Conservation (phyloP, 1,140 invertebrate species). For the Drepana arcuata region DNA sequence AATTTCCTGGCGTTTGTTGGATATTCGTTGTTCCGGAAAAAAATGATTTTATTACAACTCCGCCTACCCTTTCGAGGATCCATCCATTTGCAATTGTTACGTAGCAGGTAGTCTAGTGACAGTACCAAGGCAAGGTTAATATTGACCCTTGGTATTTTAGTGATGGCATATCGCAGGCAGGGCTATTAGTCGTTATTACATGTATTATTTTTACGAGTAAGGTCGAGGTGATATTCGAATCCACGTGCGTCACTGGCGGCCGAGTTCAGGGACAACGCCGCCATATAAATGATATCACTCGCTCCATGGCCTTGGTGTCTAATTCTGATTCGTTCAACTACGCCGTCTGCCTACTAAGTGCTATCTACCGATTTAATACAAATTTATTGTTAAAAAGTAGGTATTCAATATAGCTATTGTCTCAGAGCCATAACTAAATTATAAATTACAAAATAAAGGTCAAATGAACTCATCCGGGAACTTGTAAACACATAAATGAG, state of each 20-base stretch:
- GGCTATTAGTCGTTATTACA: constrained; percentile 22
- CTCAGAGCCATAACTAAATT: constrained; percentile 1
- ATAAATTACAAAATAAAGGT: neutral
- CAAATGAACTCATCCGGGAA: neutral
- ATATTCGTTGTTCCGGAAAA: no score
- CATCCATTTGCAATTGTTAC: no score
- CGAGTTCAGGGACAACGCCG: constrained; percentile 58
- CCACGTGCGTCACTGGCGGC: constrained; percentile 53
- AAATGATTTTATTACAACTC: no score
- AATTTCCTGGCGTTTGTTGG: no score
- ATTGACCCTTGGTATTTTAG: neutral
- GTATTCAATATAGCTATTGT: neutral
- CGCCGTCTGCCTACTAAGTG: constrained; percentile 54
- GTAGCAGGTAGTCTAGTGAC: no score
- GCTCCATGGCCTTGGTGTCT: constrained; percentile 51
- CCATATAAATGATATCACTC: constrained; percentile 63
- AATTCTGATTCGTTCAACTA: constrained; percentile 59
- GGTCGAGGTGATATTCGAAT: constrained; percentile 40
- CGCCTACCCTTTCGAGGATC: no score
- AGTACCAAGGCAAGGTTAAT: no score
- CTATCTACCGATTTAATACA: constrained; percentile 15
- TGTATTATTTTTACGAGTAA: constrained; percentile 36
- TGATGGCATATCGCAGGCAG: constrained; percentile 7
- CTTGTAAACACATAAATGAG: no score
- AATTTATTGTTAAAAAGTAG: constrained; percentile 8